Evolutionary conservation across 2,888 invertebrate genomes (phyloP), one percentile per base, ranked within the genome.

Genomic region (Amphimallon solstitiale): DNA sequence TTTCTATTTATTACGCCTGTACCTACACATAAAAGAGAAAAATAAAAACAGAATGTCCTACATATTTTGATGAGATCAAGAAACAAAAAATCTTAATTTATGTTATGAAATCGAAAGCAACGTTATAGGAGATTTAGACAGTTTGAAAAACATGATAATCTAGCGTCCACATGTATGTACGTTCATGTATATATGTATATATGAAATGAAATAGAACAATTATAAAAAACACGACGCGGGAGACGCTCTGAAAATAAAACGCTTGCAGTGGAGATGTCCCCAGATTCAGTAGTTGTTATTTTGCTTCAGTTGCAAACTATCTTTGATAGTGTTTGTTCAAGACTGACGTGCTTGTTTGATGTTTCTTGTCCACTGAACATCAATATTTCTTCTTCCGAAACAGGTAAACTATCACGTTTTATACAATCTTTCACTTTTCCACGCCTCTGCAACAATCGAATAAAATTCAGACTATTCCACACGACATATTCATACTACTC

Each of bases 241-340:
- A 81, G 81, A 81, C 79, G 78, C 78, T 79, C 80, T 81, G 75
- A 82, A 82, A 82, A 82, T 82, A 82, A 82, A 82, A 82, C 81
- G 74, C 73, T 75, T 76, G 76, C 81, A 80, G 78, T 79, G 75
- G 74, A 80, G 79, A 79, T 80, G 80, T 81, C 80, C 80, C 80
- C 79, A 77, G 80, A 81, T 79, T 79, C 77, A 75, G 76, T 77
- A 71, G 69, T 71, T 69, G 72, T 71, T 72, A 71, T 72, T 72
- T 71, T 69, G 72, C 71, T 71, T 78, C 78, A 78, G 79, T 80
- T 79, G 76, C 75, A 72, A 74, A 70, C 74, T 75, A 76, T 74
- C 77, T 72, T 74, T 74, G 73, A 74, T 71, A 70, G 74, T 77
- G 78, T 75, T 76, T 77, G 74, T 73, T 72, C 38, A 37, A 43